Evolutionary conservation across 2,888 invertebrate species (phyloP).

Genomic region (Drosophila meridionalis): DNA sequence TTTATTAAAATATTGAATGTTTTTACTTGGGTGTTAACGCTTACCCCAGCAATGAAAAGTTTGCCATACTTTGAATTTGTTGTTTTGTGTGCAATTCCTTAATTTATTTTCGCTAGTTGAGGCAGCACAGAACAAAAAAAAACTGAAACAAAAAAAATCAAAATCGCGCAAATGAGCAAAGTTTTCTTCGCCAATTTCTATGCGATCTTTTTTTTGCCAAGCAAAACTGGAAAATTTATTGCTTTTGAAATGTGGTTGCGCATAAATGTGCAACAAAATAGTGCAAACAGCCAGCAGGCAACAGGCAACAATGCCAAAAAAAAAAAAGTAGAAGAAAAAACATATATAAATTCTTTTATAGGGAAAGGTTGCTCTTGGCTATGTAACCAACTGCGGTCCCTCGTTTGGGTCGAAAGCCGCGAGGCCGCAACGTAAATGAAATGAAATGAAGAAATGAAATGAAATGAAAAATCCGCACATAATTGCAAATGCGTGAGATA

Average conservation of each 20-base stretch:
- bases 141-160: conserved; percentile 50
- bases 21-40: conserved; percentile 31
- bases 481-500: conserved; percentile 81
- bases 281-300: conserved; percentile 44
- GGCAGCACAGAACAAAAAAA: neutral
- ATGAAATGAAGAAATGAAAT: conserved; percentile 50
- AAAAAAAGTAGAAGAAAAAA: conserved; percentile 18
- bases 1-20: conserved; percentile 55
- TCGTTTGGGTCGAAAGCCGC: conserved; percentile 35
- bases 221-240: conserved; percentile 75
- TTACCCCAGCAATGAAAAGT: conserved; percentile 36
- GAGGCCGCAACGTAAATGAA: conserved; percentile 56
- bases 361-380: conserved; percentile 24
- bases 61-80: conserved; percentile 46
- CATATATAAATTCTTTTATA: conserved; percentile 4
- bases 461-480: conserved; percentile 72
- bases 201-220: conserved; percentile 28
- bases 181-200: conserved; percentile 53
- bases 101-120: conserved; percentile 49
- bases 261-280: conserved; percentile 67
- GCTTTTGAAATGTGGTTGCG: conserved; percentile 76
- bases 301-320: conserved; percentile 36
- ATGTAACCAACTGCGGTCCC: conserved; percentile 53
- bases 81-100: conserved; percentile 53
- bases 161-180: conserved; percentile 78